Conservation (phyloP, 2,888 invertebrate genomes). For the Seladonia tumulorum region DNA sequence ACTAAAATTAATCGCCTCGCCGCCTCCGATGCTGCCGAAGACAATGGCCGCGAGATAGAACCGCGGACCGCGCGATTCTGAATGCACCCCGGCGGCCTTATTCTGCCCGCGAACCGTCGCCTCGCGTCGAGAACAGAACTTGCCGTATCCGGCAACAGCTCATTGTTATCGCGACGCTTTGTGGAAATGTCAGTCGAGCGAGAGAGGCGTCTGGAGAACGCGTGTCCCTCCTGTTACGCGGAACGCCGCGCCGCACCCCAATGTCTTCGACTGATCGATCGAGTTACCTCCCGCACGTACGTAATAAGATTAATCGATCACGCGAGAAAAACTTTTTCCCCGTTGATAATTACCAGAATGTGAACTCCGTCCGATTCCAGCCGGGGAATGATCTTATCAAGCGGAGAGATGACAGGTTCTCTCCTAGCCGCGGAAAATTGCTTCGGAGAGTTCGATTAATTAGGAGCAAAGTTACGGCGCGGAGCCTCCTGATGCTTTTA, state of each 20-base stretch:
- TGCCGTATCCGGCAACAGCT: conserved; percentile 59
- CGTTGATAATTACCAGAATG: not conserved
- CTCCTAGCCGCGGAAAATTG: not conserved
- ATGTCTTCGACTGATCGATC: conserved; percentile 33
- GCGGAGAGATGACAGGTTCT: not conserved
- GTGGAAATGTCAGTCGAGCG: conserved; percentile 54
- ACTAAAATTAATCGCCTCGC: conserved; percentile 57
- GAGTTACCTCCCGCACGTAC: not conserved
- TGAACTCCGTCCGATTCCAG: not conserved
- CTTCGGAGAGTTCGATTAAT: conserved; percentile 1
- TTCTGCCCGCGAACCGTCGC: conserved; percentile 48
- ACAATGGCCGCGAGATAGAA: conserved; percentile 60
- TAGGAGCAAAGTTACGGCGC: not conserved
- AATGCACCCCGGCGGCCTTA: conserved; percentile 52
- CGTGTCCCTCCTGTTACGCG: conserved; percentile 22
- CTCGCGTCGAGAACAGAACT: conserved; percentile 51
- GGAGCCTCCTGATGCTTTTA: not conserved
- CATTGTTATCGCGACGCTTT: conserved; percentile 60
- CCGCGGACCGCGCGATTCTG: conserved; percentile 38
- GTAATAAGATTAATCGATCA: conserved; percentile 31
- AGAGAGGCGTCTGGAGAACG: not conserved
- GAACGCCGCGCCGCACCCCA: not conserved
- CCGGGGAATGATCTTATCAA: conserved; percentile 4
- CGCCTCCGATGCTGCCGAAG: conserved; percentile 18
- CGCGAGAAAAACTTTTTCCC: not conserved